Evolutionary conservation across 2,113 vertebrate genomes (phyloP).

Genomic region (Baryphthengus martii): DNA sequence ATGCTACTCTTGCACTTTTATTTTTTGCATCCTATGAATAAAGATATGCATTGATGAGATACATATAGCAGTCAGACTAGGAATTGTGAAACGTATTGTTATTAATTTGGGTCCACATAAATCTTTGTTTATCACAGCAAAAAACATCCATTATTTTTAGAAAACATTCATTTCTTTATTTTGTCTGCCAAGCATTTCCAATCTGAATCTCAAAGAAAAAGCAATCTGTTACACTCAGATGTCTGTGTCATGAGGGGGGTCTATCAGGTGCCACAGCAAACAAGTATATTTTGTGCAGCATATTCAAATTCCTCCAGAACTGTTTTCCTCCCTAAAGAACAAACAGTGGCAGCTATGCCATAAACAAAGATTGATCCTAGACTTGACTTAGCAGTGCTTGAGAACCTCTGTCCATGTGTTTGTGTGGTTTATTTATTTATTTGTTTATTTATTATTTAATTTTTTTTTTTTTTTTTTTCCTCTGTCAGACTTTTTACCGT

Average conservation of each 20-base stretch:
- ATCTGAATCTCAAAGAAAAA: constrained; percentile 11
- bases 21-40: not conserved
- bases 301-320: not conserved
- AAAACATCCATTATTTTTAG: constrained; percentile 12
- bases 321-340: not conserved
- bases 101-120: not conserved
- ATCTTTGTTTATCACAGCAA: not conserved
- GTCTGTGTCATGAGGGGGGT: not conserved
- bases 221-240: not conserved
- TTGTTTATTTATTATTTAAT: not conserved
- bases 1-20: not conserved
- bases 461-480: not conserved
- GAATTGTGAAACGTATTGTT: not conserved
- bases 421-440: not conserved
- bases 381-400: not conserved
- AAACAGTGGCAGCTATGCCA: not conserved
- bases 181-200: constrained; percentile 2
- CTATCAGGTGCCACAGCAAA: not conserved
- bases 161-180: not conserved
- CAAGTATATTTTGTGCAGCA: not conserved
- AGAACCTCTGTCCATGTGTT: not conserved
- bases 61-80: not conserved
- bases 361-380: not conserved
- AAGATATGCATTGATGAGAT: not conserved
- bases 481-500: not conserved